Conservation (phyloP, 2,113 vertebrate genomes). For the Sigmodon hispidus region DNA sequence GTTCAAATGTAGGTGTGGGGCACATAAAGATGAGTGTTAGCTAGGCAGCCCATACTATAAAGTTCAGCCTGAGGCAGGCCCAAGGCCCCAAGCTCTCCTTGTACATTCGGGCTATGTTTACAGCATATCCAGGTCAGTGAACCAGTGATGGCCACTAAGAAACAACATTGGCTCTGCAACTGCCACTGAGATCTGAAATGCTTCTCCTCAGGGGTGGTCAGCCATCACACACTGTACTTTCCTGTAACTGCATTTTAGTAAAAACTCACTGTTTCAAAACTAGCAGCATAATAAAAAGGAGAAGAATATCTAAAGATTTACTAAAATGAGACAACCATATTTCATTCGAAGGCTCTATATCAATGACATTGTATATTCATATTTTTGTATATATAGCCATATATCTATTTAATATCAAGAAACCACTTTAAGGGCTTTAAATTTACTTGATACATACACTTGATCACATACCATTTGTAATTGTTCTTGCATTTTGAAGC, state of each 20-base stretch:
- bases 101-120: background rate
- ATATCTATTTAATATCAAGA: background rate
- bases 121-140: background rate
- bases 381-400: fast-evolving
- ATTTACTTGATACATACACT: background rate
- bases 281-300: background rate
- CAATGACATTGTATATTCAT: background rate
- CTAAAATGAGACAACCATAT: background rate
- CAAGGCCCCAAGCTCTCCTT: background rate
- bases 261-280: background rate
- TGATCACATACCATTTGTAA: slow-evolving; percentile 82
- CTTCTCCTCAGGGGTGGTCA: background rate
- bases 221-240: background rate
- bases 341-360: background rate
- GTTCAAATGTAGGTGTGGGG: fast-evolving
- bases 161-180: background rate
- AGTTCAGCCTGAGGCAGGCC: background rate
- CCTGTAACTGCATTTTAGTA: background rate
- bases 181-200: background rate
- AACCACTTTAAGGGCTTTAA: background rate
- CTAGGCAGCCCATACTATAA: background rate
- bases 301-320: background rate
- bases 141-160: background rate
- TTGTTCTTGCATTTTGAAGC: slow-evolving; percentile 71
- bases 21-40: fast-evolving